Conservation (phyloP, 2,797 vertebrate genomes). For the Hapalemur alaotrensis region DNA sequence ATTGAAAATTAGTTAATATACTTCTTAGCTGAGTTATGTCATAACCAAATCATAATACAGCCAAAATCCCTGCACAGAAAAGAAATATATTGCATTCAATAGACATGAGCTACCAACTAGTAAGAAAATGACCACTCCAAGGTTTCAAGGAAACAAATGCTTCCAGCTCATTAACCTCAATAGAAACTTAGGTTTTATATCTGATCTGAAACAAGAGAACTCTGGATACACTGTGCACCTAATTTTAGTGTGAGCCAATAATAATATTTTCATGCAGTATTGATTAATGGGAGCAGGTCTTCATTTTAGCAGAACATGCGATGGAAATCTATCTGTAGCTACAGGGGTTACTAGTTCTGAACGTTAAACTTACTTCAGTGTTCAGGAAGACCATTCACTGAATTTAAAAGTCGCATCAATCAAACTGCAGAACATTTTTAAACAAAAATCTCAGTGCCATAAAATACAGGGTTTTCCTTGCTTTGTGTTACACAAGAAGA, state of each 20-base stretch:
- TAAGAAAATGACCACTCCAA: not conserved
- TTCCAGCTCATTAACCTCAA: slow-evolving; percentile 20
- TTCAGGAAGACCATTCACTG: not conserved
- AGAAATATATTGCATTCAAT: not conserved
- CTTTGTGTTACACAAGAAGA: slow-evolving; percentile 13
- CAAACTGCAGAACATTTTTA: slow-evolving; percentile 17
- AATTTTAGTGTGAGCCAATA: slow-evolving; percentile 23
- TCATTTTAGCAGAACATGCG: not conserved
- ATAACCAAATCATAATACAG: slow-evolving; percentile 24
- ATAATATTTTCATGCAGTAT: slow-evolving; percentile 47
- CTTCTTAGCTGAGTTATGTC: not conserved
- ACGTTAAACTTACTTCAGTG: not conserved
- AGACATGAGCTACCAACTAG: not conserved
- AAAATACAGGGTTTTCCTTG: not conserved
- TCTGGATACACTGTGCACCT: not conserved
- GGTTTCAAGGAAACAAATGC: not conserved
- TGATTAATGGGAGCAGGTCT: not conserved
- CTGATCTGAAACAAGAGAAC: not conserved
- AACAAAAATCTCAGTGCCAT: not conserved
- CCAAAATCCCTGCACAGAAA: slow-evolving; percentile 5
- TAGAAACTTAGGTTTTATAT: slow-evolving; percentile 26
- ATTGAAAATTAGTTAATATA: not conserved
- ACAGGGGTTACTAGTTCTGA: not conserved
- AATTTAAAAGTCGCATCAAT: slow-evolving; percentile 32
- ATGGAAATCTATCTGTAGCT: not conserved